A percentile compares a stretch with the other conserved stretches of the same genome.
Conservation (phyloP, 2,797 vertebrate species). For the Crax fasciolata region DNA sequence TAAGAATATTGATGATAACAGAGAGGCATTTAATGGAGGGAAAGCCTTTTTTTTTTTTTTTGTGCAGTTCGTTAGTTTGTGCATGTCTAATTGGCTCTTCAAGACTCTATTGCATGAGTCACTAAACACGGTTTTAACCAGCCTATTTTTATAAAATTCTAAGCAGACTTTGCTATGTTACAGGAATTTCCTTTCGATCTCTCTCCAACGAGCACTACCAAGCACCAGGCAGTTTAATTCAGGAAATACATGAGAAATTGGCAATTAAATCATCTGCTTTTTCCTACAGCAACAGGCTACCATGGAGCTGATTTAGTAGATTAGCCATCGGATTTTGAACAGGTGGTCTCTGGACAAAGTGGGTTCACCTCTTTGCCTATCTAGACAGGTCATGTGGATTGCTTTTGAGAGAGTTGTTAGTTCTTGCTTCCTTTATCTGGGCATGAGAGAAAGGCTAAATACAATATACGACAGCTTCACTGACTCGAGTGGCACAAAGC, state of each 20-base stretch:
- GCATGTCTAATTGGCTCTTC: slow-evolving; percentile 85
- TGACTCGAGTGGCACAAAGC: neutral
- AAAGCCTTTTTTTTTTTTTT: slow-evolving; percentile 71
- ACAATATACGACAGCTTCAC: neutral
- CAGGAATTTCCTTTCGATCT: neutral
- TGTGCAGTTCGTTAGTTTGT: slow-evolving; percentile 85
- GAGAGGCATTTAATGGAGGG: slow-evolving; percentile 82
- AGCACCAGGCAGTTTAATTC: neutral
- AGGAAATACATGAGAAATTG: neutral
- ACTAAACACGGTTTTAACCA: slow-evolving; percentile 73
- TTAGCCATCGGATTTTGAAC: neutral
- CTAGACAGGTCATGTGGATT: neutral
- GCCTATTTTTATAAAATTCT: slow-evolving; percentile 42
- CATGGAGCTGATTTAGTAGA: neutral
- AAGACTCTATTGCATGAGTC: slow-evolving; percentile 82
- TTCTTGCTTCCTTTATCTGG: neutral
- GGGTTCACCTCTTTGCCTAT: neutral
- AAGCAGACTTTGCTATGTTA: slow-evolving; percentile 14
- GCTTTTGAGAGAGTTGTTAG: neutral
- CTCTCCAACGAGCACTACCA: neutral
- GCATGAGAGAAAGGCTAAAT: neutral
- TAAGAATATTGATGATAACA: slow-evolving; percentile 82
- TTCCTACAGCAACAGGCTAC: neutral
- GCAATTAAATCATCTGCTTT: neutral
- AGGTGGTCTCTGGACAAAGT: neutral